Base-by-base conservation (phyloP, 2,888 invertebrate genomes). In the Selenia dentaria region DNA sequence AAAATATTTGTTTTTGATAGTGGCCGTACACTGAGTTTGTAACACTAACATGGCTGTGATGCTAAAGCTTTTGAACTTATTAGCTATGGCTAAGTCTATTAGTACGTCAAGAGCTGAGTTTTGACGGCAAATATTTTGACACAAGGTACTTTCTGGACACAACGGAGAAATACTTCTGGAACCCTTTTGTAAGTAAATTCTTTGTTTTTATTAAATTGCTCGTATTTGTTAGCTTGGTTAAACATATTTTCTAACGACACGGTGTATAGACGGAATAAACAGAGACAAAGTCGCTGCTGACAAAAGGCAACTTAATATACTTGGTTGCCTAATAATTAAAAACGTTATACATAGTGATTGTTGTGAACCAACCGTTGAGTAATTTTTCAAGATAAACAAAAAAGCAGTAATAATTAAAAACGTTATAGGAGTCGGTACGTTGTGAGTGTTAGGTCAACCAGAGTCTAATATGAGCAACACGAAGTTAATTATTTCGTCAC, bases 401-500 rank as follows among this genome's bases (percentile, higher is more conserved):
- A n/a, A n/a, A n/a, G n/a, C n/a, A n/a, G n/a, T n/a, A n/a, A n/a
- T n/a, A n/a, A n/a, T n/a, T n/a, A n/a, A n/a, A n/a, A n/a, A n/a
- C n/a, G n/a, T n/a, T n/a, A n/a, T n/a, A n/a, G n/a, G n/a, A n/a
- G n/a, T n/a, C n/a, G n/a, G n/a, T n/a, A n/a, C n/a, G n/a, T 18
- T 68, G 70, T 61, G 24, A 66, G 71, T 71, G 73, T 73, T 60
- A 70, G 64, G 64, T 67, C 67, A 67, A 75, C 72, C 68, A 51
- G 73, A 72, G 78, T 74, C 79, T 83, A 82, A 84, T 82, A 82
- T 71, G 77, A 79, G 79, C 76, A 79, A 72, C 75, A 76, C 70
- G 74, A 76, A 79, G 85, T 85, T 88, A 90, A 90, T 90, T 88
- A 89, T 88, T 87, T 88, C 80, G 83, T 80, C 75, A 86, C 79